Base-by-base conservation (phyloP, 1,140 invertebrate genomes). In the Saccostrea echinata region DNA sequence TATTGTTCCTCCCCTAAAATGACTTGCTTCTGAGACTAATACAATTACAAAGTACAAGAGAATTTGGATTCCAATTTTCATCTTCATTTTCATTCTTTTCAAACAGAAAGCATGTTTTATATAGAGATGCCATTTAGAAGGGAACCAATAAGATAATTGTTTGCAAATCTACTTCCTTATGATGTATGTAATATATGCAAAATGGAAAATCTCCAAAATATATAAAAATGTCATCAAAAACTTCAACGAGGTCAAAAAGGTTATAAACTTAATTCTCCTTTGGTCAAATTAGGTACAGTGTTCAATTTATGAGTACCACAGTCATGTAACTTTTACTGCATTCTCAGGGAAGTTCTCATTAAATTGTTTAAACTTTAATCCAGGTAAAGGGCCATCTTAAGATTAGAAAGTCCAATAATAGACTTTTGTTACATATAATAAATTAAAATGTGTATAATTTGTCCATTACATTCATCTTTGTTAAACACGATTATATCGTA, bases 1-100 rank as follows among this genome's bases (percentile, higher is more conserved):
- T 24, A 84, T 84, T 16, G 43, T 84, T 13, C 43, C 43, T 4
- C 53, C 82, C n/a, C 51, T 30, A 84, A 84, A 84, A 57, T 57
- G 51, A 52, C 18, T 30, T 8, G 83, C 33, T 53, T 33, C 30
- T n/a, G 30, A 21, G 24, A 84, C 11, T 57, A 13, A 57, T 57
- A 13, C 16, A 57, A 57, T 18, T 21, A 57, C 3, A 16, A 57
- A 57, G 21, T 16, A 21, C 16, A 57, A 57, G 21, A 57, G 0
- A 21, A 57, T 18, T 16, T 21, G 55, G 21, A 57, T 9, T 57
- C 16, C 21, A 21, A 3, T 1, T 21, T 57, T 57, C 55, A 57
- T 18, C 13, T 3, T 18, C 21, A 57, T 55, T 21, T 4, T 18
- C 55, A 16, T 18, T 21, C 16, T 18, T 57, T 57, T 57, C 16